These are phyloP conservation scores for Epinephelus coioides DNA, from an alignment of 2,797 vertebrate genomes.

Conservation along the genomic window DNA sequence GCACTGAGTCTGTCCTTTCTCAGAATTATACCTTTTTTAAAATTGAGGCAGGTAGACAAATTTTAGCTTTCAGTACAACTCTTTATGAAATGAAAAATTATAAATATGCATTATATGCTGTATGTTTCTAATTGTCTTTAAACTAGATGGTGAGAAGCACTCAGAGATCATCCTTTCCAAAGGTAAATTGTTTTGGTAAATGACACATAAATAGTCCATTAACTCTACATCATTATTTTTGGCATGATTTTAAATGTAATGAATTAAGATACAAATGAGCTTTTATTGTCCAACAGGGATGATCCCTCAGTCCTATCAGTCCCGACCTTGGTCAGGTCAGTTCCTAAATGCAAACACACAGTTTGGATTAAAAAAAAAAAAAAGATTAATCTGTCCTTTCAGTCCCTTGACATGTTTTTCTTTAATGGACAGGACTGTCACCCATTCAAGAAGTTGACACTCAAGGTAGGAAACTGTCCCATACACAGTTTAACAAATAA, in stretches of 20 bases:
- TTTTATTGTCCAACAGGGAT: slow-evolving; percentile 31
- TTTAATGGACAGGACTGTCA: slow-evolving; percentile 69
- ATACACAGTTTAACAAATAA: neutral
- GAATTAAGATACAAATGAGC: neutral
- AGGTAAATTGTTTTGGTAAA: slow-evolving; percentile 44
- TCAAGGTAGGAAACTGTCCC: slow-evolving; percentile 62
- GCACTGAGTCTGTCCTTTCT: neutral
- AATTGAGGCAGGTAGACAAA: neutral
- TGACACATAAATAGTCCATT: neutral
- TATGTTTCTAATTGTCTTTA: slow-evolving; percentile 10
- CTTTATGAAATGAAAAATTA: neutral
- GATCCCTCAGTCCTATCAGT: neutral
- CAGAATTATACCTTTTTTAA: neutral
- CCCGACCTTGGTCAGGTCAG: slow-evolving; percentile 56
- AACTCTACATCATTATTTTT: neutral
- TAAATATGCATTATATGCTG: neutral
- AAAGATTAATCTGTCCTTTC: neutral
- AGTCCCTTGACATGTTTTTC: slow-evolving; percentile 2
- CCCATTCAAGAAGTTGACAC: slow-evolving; percentile 76
- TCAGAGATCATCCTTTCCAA: slow-evolving; percentile 1
- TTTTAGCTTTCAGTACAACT: neutral
- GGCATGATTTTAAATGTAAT: neutral
- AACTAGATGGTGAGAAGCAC: slow-evolving; percentile 40
- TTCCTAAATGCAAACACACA: neutral
- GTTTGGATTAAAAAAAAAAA: neutral